Percentiles rank a stretch among this genome's conserved stretches.
Evolutionary conservation across 2,888 invertebrate genomes (phyloP).

Genomic region (Tanytarsus gracilentus): DNA sequence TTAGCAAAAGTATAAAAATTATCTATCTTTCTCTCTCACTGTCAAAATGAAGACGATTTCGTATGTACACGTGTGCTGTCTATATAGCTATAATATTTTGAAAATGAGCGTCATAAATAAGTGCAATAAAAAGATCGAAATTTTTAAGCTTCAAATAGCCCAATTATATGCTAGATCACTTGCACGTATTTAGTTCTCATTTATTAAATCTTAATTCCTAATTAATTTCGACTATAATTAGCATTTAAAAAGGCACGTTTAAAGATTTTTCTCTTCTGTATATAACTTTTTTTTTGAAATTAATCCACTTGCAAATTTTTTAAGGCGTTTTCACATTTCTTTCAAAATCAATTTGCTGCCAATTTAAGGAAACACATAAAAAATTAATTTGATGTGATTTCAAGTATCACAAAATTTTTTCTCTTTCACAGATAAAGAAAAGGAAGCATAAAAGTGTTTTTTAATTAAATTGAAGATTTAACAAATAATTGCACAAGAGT

Average conservation of each 20-base stretch:
- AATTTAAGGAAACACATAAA: background rate
- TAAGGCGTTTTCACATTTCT: background rate
- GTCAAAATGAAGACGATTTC: slow-evolving; percentile 12
- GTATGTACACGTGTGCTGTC: no score
- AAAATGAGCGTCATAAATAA: background rate
- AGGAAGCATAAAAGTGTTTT: slow-evolving; percentile 3
- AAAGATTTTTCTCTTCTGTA: background rate
- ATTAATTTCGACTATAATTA: slow-evolving; percentile 23
- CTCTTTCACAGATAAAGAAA: slow-evolving; percentile 4
- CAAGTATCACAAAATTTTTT: no score
- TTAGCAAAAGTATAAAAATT: background rate
- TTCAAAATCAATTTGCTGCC: background rate
- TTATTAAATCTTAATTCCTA: slow-evolving; percentile 12
- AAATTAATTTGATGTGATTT: background rate
- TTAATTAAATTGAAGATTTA: background rate
- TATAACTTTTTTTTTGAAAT: background rate
- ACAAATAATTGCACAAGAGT: background rate
- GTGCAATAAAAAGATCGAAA: no score
- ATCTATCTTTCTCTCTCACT: background rate
- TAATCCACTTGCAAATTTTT: background rate
- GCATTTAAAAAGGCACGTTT: slow-evolving; percentile 23
- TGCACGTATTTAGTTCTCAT: slow-evolving; percentile 9
- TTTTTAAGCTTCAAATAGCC: background rate
- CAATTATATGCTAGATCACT: slow-evolving; percentile 3
- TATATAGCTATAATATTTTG: slow-evolving; percentile 5